Evolutionary conservation across 2,888 invertebrate genomes (phyloP).

Genomic region (Lepidocyrtinus sp.): DNA sequence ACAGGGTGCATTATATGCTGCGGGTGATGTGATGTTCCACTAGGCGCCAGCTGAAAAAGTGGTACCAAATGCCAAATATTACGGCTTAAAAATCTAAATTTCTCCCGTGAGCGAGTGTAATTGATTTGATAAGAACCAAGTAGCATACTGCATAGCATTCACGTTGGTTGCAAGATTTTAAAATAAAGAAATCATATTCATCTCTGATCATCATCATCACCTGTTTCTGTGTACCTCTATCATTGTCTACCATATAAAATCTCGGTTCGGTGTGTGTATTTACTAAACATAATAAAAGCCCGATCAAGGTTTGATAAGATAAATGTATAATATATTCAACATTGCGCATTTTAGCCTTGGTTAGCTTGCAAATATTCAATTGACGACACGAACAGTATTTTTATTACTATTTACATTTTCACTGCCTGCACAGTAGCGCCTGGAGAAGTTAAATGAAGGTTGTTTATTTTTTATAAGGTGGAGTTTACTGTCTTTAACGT

Average conservation of each 20-base stretch:
- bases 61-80: slow-evolving; percentile 59
- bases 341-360: not conserved
- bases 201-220: not conserved
- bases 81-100: slow-evolving; percentile 25
- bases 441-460: no score
- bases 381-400: no score
- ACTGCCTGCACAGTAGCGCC: no score
- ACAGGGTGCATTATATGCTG: not conserved
- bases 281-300: not conserved
- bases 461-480: no score
- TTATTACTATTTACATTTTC: no score
- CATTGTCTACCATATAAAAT: not conserved
- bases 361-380: no score
- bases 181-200: not conserved
- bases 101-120: not conserved
- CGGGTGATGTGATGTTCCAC: slow-evolving; percentile 33
- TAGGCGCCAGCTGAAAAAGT: slow-evolving; percentile 55
- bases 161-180: not conserved
- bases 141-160: not conserved
- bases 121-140: not conserved
- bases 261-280: no score
- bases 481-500: no score
- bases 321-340: not conserved
- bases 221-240: not conserved
- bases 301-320: not conserved